Base-by-base conservation (phyloP, 2,797 vertebrate species). In the Pelochelys cantorii region DNA sequence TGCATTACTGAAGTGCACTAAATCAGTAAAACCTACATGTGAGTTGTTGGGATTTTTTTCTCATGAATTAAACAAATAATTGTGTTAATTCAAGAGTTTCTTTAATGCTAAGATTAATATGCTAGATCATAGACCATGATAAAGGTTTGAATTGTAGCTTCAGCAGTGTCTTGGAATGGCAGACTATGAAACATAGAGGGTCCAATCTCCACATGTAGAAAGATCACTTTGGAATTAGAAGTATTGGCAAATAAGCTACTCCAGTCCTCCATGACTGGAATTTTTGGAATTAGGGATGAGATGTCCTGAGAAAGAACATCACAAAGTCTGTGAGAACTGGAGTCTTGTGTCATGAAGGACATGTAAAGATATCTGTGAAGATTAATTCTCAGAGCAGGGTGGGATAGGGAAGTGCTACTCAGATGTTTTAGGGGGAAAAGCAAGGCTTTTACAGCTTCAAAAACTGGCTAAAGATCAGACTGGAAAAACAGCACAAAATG, bases 111-210 rank as follows among this genome's bases (percentile, higher is more conserved):
- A 92, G 91, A 87, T 59, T 81, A 25, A 85, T 83, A 20, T 27
- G 1, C 0, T 9, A 74, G 34, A 85, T 74, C 79, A 34, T 7
- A 68, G 42, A 87, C 77, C 80, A 54, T 42, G 83, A 55, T 48
- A 71, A 65, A 18, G 2, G 3, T 5, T 75, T 92, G 27, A 37
- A 57, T 3, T 82, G 62, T 22, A 82, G 10, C 7, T 86, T 74
- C 27, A n/a, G 86, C 81, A 65, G 7, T 62, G 56, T 85, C 57
- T 95, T 79, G 75, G 29, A 79, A 9, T 90, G 83, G 34, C 57
- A 94, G 62, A 52, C 59, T 60, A 92, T 75, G 68, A 94, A 86
- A 83, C 12, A 62, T 65, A 84, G 56, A 93, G 94, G 88, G 90
- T 78, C 90, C 85, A 85, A 81, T 48, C 42, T 81, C n/a, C 65